Evolutionary conservation across 1,140 invertebrate genomes (phyloP).

Genomic region (Acromyrmex echinatior): DNA sequence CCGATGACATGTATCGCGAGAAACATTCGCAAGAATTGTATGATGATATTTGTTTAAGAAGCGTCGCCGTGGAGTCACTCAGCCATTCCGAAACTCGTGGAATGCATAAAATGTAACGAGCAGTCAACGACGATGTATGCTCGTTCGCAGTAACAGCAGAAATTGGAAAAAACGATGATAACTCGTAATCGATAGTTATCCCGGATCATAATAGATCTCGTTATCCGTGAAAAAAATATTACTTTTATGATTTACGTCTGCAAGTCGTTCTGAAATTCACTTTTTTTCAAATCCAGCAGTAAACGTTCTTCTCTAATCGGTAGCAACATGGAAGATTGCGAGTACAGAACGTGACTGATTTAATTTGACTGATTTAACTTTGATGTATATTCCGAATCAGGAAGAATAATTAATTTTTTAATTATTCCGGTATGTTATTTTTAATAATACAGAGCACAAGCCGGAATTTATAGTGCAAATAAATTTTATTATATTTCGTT

Average conservation of each 20-base stretch:
- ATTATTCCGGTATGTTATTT: background rate
- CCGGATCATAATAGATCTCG: background rate
- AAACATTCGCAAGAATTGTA: conserved; percentile 30
- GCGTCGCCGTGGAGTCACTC: background rate
- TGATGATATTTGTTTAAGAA: conserved; percentile 63
- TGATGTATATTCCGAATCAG: background rate
- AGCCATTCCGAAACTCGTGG: conserved; percentile 57
- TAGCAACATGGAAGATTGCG: background rate
- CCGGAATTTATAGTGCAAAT: background rate
- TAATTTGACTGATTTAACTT: too few relatives aligned
- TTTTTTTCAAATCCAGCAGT: background rate
- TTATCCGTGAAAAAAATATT: background rate
- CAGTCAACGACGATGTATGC: background rate
- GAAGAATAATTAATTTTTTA: background rate
- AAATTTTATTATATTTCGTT: background rate
- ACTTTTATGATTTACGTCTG: background rate
- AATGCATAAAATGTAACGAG: conserved; percentile 56
- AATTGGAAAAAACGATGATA: background rate
- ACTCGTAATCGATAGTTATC: conserved; percentile 9
- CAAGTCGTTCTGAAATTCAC: background rate
- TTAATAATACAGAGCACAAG: background rate
- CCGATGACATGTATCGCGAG: background rate
- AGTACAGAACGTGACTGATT: background rate
- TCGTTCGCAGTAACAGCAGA: background rate
- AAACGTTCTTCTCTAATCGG: background rate